phyloP scores from a whole-genome alignment of 1,140 invertebrate genomes.

The Oscheius sp. region DNA sequence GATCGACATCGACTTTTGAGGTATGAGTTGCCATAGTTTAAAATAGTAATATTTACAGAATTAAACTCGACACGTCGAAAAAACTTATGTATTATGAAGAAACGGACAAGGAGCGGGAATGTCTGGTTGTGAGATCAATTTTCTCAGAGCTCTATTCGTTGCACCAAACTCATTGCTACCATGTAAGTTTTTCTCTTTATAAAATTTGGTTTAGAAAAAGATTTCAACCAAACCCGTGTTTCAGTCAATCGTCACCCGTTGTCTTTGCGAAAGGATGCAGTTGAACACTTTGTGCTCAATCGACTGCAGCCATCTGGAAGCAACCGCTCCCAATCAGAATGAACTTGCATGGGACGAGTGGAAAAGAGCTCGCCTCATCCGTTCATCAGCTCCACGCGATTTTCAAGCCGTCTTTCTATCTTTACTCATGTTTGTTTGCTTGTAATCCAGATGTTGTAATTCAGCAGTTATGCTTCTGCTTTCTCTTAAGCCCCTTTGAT shows the following conservation, averaged over 20 bases:
- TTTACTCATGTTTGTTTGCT: too few species aligned
- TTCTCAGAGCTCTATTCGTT: conserved; percentile 30
- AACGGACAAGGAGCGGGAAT: conserved; percentile 32
- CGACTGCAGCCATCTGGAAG: conserved; percentile 26
- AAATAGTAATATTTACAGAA: conserved; percentile 8
- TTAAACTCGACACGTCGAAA: conserved; percentile 36
- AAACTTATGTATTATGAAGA: conserved; percentile 26
- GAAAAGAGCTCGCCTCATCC: conserved; percentile 19
- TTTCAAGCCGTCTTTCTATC: too few species aligned
- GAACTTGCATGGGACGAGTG: conserved; percentile 32
- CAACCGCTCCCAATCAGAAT: conserved; percentile 24
- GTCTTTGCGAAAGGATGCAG: conserved; percentile 25
- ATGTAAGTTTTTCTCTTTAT: conserved; percentile 21
- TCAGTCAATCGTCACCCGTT: conserved; percentile 30
- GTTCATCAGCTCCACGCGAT: not conserved
- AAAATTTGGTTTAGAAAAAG: not conserved
- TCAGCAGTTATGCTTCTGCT: too few species aligned
- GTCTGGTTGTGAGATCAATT: conserved; percentile 26
- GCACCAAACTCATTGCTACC: conserved; percentile 33
- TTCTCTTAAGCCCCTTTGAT: too few species aligned
- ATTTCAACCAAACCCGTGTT: conserved; percentile 11
- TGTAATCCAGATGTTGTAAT: too few species aligned
- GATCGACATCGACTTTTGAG: conserved; percentile 34
- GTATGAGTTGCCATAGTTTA: not conserved
- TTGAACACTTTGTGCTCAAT: conserved; percentile 25